phyloP scores from a whole-genome alignment of 92 coral and sea anemone genomes.

The Bergia puertoricense region DNA sequence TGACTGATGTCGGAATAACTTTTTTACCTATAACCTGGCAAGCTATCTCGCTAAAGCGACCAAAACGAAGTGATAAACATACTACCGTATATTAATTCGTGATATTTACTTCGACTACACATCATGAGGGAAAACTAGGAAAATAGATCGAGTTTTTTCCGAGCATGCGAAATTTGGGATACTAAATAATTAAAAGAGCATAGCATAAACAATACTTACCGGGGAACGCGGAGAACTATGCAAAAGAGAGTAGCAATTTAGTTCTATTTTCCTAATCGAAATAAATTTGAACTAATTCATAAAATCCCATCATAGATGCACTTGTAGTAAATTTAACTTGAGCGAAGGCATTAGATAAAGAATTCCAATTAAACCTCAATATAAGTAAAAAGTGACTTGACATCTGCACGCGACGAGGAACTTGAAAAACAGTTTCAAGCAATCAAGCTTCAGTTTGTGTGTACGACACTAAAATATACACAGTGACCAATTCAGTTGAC shows the following conservation, averaged over 20 bases:
- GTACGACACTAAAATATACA: neutral
- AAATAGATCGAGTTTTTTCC: conserved; percentile 16
- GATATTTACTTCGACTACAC: neutral
- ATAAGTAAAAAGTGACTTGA: conserved; percentile 33
- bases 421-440: conserved; percentile 2
- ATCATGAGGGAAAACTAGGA: neutral
- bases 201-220: conserved; percentile 26
- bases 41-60: neutral
- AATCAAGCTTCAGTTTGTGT: neutral
- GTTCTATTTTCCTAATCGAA: conserved; percentile 34
- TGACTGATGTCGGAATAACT: conserved; percentile 9
- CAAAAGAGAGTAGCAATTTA: conserved; percentile 37
- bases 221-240: conserved; percentile 4
- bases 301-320: conserved; percentile 23
- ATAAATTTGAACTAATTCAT: conserved; percentile 45
- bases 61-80: neutral
- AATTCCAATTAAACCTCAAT: conserved; percentile 35
- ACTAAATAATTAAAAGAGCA: conserved; percentile 40
- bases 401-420: conserved; percentile 31
- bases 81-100: too few relatives aligned
- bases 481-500: conserved; percentile 11
- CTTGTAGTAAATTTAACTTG: conserved; percentile 33
- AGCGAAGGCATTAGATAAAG: conserved; percentile 36
- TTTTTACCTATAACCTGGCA: neutral
- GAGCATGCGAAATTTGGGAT: conserved; percentile 30